Percentiles rank a stretch among this genome's conserved stretches.
Conservation (phyloP, 2,113 vertebrate genomes). For the Sialia sialis region DNA sequence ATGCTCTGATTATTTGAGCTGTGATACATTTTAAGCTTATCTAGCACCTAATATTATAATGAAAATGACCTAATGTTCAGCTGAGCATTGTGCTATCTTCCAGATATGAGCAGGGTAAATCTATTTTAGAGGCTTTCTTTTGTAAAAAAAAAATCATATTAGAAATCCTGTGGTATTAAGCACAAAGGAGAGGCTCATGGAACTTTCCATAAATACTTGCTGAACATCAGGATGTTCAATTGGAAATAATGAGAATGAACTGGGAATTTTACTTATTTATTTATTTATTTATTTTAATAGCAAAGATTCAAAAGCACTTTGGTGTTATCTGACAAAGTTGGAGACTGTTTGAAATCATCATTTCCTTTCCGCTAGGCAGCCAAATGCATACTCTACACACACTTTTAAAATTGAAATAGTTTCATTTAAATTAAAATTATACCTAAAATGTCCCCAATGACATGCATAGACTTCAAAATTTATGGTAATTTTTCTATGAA, state of each 20-base stretch:
- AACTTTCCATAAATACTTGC: background rate
- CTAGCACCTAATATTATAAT: background rate
- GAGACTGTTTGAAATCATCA: slow-evolving; percentile 8
- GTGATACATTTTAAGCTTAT: slow-evolving; percentile 29
- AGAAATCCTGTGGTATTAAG: background rate
- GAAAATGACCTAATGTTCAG: slow-evolving; percentile 51
- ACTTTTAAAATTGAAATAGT: background rate
- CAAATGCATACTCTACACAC: background rate
- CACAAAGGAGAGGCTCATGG: background rate
- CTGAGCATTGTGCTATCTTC: slow-evolving; percentile 11
- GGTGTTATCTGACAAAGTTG: background rate
- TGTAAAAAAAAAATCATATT: background rate
- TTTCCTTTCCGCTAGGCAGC: background rate
- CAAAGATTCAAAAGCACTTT: slow-evolving; percentile 36
- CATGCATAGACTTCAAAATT: background rate
- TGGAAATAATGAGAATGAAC: slow-evolving; percentile 39
- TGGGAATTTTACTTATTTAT: slow-evolving; percentile 30
- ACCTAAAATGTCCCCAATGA: background rate
- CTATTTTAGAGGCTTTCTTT: background rate
- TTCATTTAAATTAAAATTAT: background rate
- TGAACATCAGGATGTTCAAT: background rate
- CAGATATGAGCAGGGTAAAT: background rate
- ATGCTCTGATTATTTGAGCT: background rate
- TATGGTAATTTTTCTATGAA: background rate
- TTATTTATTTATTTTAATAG: background rate